Evolutionary conservation across 2,113 vertebrate genomes (phyloP), one percentile per base, ranked within the genome.

Genomic region (Melospiza georgiana): DNA sequence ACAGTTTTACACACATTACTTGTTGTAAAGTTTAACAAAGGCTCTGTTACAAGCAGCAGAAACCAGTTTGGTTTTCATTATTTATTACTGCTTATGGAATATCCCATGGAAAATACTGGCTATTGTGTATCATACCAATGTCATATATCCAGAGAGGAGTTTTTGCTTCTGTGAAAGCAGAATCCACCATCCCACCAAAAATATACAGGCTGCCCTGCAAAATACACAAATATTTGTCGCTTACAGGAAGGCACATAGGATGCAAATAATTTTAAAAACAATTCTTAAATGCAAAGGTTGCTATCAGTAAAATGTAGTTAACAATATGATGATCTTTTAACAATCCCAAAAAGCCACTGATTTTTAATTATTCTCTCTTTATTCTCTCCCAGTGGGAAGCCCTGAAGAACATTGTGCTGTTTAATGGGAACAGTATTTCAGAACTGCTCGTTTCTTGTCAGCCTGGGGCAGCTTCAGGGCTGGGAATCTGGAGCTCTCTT

Each of bases 131-230:
- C 97, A 92, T 96, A 99, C 99, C 98, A 25, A 80, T 96, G 76
- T 98, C 97, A 80, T 98, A 99, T 35, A 98, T 97, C 99, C 98
- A 98, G 54, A 99, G 98, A 61, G 98, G 98, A 90, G 88, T 97
- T 95, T 94, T 98, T 61, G 84, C 84, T 71, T 92, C 84, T 3
- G 97, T 98, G 93, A 98, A 99, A 30, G 97, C 97, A 66, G 98
- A 98, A 94, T 99, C 98, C 97, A 98, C 79, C 98, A 98, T 96
- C 25, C 98, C 98, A 78, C 98, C 98, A 86, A 99, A 98, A 91
- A 99, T 94, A 30, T 97, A 99, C 28, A 99, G 95, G 59, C 97
- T 94, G 23, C 97, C 98, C 98, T 99, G 96, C 7, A 8, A 94
- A 94, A 94, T 33, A 28, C 49, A 96, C 43, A 55, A 59, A 23